Conservation (phyloP, 1,140 invertebrate genomes). For the Cydia fagiglandana region DNA sequence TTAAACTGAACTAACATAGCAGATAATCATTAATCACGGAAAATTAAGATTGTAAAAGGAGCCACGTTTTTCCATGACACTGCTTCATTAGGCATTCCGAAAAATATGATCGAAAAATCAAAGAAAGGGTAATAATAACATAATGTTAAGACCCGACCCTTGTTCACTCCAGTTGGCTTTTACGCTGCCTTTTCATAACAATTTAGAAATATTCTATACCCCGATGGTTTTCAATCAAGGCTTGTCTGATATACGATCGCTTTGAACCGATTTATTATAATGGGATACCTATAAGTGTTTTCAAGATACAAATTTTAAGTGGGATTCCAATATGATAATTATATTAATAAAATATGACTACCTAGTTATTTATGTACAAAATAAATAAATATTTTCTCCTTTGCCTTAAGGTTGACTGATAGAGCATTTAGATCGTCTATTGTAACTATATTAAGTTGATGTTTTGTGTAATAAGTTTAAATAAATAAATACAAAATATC, state of each 20-base stretch:
- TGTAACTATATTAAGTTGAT: no score
- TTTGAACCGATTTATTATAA: not conserved
- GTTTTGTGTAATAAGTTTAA: no score
- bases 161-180: not conserved
- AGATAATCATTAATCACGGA: not conserved
- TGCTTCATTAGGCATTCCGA: not conserved
- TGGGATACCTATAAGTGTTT: no score
- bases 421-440: no score
- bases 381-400: no score
- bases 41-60: not conserved
- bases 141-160: slow-evolving; percentile 28
- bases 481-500: no score
- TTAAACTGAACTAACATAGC: not conserved
- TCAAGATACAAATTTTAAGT: no score
- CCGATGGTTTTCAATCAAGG: slow-evolving; percentile 16
- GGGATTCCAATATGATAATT: no score
- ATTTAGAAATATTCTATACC: not conserved
- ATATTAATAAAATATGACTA: no score
- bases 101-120: slow-evolving; percentile 19
- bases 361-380: no score
- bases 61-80: not conserved
- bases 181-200: slow-evolving; percentile 14
- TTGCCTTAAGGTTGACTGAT: no score
- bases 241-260: slow-evolving; percentile 7
- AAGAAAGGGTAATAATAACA: slow-evolving; percentile 21